Evolutionary conservation across 2,113 vertebrate species (phyloP).

Genomic region (Anseranas semipalmata): DNA sequence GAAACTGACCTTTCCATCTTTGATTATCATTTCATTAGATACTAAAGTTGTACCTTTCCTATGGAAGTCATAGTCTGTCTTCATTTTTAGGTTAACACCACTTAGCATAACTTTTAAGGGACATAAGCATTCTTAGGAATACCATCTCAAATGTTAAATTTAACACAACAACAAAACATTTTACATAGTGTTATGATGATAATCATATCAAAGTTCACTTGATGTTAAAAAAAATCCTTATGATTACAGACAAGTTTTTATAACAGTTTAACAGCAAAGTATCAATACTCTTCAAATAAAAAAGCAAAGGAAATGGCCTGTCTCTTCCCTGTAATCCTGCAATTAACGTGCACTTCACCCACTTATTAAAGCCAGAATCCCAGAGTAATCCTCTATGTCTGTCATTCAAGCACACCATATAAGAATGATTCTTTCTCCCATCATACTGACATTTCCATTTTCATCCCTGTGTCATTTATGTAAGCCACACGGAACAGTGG

Average conservation of each 20-base stretch:
- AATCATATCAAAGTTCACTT: neutral
- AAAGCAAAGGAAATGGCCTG: neutral
- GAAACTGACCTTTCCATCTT: neutral
- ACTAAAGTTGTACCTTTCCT: neutral
- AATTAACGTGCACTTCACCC: slow-evolving; percentile 55
- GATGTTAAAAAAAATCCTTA: neutral
- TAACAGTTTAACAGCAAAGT: neutral
- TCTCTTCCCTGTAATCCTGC: slow-evolving; percentile 37
- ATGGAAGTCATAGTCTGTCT: neutral
- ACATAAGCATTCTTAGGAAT: neutral
- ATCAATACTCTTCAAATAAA: neutral
- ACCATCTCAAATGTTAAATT: neutral
- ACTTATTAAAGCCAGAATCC: slow-evolving; percentile 61
- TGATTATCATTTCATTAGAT: neutral
- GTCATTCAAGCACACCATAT: neutral
- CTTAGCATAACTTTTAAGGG: neutral
- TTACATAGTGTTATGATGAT: neutral
- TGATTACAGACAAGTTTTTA: neutral
- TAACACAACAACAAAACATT: neutral
- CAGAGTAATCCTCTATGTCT: slow-evolving; percentile 52
- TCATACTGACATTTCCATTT: slow-evolving; percentile 72
- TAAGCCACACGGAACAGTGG: neutral
- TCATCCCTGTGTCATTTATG: slow-evolving; percentile 56
- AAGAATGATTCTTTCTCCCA: slow-evolving; percentile 22
- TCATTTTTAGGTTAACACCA: neutral